Evolutionary conservation across 2,797 vertebrate genomes (phyloP).

Genomic region (Helostoma temminkii): DNA sequence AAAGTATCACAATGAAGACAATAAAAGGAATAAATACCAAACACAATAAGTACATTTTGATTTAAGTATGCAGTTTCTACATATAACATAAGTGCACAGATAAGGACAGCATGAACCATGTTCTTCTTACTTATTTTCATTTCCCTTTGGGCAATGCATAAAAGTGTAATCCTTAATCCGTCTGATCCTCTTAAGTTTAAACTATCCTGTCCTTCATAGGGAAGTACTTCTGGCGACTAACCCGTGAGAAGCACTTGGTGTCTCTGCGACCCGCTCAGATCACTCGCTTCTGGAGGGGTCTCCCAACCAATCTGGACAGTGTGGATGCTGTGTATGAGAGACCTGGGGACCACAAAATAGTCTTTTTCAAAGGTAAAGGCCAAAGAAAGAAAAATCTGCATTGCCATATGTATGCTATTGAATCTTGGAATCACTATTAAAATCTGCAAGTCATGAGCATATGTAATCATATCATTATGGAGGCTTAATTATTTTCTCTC

Average conservation of each 20-base stretch:
- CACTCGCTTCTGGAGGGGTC: slow-evolving; percentile 96
- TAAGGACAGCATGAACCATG: not conserved
- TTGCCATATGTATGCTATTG: not conserved
- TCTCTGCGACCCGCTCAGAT: slow-evolving; percentile 94
- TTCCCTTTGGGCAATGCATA: not conserved
- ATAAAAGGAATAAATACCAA: not conserved
- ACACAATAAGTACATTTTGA: not conserved
- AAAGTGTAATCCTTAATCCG: not conserved
- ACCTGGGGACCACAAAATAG: slow-evolving; percentile 93
- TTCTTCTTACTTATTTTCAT: not conserved
- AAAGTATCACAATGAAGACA: not conserved
- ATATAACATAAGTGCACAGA: not conserved
- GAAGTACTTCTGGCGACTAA: slow-evolving; percentile 96
- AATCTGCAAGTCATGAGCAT: not conserved
- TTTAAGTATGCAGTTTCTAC: not conserved
- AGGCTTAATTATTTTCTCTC: not conserved
- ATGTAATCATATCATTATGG: not conserved
- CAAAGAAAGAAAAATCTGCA: not conserved
- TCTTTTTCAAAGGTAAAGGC: slow-evolving; percentile 95
- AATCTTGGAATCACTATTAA: not conserved
- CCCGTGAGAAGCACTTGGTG: slow-evolving; percentile 94
- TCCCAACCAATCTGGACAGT: slow-evolving; percentile 91
- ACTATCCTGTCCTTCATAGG: slow-evolving; percentile 75
- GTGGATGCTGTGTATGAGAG: slow-evolving; percentile 95
- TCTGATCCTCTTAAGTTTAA: not conserved